Evolutionary conservation across 2,797 vertebrate genomes (phyloP).

Genomic region (Ceryle rudis): DNA sequence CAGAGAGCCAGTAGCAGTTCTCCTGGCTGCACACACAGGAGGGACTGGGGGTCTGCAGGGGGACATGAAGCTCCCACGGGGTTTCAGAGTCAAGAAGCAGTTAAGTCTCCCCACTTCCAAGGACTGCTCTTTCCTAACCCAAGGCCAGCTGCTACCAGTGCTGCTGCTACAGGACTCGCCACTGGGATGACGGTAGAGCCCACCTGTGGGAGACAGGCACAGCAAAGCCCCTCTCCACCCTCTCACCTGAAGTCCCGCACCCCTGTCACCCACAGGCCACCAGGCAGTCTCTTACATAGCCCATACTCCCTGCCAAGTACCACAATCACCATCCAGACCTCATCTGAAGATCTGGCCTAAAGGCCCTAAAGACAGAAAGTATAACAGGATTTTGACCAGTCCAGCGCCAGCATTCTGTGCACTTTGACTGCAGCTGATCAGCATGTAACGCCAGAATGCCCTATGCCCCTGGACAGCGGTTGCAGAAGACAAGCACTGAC

Average conservation of each 20-base stretch:
- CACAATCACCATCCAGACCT: neutral
- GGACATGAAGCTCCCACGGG: neutral
- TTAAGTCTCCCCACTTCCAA: rapidly evolving
- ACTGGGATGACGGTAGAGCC: neutral
- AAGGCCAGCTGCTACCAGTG: neutral
- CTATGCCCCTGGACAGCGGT: rapidly evolving
- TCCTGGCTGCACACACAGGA: neutral
- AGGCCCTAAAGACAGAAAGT: neutral
- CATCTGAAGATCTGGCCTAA: neutral
- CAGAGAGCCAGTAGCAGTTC: neutral
- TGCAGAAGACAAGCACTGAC: neutral
- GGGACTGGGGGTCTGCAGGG: rapidly evolving
- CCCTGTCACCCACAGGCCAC: neutral
- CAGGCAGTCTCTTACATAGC: neutral
- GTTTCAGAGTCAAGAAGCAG: neutral
- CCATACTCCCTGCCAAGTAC: neutral
- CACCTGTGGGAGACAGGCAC: neutral
- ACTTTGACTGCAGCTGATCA: neutral
- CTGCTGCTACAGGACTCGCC: neutral
- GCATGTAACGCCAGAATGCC: rapidly evolving
- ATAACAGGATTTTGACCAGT: neutral
- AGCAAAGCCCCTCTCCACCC: neutral
- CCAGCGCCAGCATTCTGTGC: neutral
- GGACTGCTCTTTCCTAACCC: neutral
- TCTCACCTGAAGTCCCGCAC: neutral